These are phyloP conservation scores for Periophthalmus modestus DNA, from an alignment of 2,113 vertebrate species.

Conservation along the genomic window DNA sequence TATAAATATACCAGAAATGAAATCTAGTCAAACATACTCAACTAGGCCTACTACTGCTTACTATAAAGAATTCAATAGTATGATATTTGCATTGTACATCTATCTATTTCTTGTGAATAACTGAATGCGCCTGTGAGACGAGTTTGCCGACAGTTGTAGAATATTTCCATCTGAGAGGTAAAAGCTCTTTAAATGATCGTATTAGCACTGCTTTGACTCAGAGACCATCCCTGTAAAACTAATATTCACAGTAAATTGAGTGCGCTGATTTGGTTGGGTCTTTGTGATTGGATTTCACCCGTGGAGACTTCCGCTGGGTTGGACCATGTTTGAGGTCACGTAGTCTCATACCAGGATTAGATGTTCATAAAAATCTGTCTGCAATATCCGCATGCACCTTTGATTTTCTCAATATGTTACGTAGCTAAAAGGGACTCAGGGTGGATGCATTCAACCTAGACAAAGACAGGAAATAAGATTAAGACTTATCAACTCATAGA, in stretches of 20 bases:
- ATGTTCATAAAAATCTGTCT: conserved; percentile 3
- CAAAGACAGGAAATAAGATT: conserved; percentile 3
- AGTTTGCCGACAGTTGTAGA: not conserved
- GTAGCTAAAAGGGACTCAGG: not conserved
- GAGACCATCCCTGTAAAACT: conserved; percentile 2
- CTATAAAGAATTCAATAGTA: too few species aligned
- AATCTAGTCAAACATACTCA: too few species aligned
- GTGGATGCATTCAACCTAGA: not conserved
- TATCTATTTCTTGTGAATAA: too few species aligned
- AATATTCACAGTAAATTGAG: conserved; percentile 15
- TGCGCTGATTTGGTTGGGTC: conserved; percentile 1
- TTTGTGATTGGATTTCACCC: conserved; percentile 23
- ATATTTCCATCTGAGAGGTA: conserved; percentile 8
- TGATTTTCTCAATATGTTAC: not conserved
- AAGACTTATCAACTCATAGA: too few species aligned
- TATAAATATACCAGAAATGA: too few species aligned
- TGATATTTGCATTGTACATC: too few species aligned
- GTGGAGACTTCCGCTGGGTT: conserved; percentile 3
- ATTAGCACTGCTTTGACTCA: not conserved
- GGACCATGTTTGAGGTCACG: conserved; percentile 9
- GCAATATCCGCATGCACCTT: conserved; percentile 2
- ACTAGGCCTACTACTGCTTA: too few species aligned
- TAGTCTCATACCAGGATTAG: not conserved
- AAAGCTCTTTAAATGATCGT: conserved; percentile 6
- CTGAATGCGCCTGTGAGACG: not conserved